phyloP scores from a whole-genome alignment of 2,113 vertebrate species.

The Peromyscus maniculatus region DNA sequence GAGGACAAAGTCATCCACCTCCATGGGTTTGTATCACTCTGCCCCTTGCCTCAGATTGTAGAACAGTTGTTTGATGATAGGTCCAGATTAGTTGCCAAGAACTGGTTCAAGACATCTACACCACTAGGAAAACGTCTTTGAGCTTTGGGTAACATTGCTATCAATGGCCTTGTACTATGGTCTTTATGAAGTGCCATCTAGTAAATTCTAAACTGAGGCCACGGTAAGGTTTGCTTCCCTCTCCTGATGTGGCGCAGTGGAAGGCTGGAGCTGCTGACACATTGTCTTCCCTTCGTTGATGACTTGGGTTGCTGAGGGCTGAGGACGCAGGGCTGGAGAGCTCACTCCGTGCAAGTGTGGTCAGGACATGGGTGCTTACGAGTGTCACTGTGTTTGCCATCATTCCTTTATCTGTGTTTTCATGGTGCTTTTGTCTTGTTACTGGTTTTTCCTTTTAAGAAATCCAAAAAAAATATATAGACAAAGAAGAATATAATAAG shows the following conservation, averaged over 20 bases:
- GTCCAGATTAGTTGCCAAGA: neutral
- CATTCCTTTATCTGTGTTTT: conserved; percentile 18
- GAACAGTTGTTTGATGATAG: neutral
- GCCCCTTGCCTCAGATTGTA: neutral
- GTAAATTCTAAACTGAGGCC: neutral
- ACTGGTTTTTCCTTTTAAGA: neutral
- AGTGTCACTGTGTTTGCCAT: neutral
- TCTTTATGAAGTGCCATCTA: neutral
- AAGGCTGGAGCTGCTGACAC: neutral
- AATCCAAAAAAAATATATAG: conserved; percentile 28
- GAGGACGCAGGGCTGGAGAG: neutral
- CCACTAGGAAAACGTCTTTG: neutral
- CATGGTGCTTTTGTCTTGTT: conserved; percentile 1
- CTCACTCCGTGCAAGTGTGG: neutral
- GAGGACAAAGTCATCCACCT: conserved; percentile 6
- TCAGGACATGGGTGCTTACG: neutral
- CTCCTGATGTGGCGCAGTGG: neutral
- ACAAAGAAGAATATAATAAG: neutral
- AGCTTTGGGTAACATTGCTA: neutral
- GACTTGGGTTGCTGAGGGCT: neutral
- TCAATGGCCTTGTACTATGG: neutral
- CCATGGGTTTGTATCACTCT: neutral
- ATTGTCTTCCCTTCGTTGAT: neutral
- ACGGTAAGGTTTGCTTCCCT: neutral
- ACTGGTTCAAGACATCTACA: neutral